Evolutionary conservation across 1,140 invertebrate genomes (phyloP), one percentile per base, ranked within the genome.

Genomic region (Pseudomyrmex cubaensis): DNA sequence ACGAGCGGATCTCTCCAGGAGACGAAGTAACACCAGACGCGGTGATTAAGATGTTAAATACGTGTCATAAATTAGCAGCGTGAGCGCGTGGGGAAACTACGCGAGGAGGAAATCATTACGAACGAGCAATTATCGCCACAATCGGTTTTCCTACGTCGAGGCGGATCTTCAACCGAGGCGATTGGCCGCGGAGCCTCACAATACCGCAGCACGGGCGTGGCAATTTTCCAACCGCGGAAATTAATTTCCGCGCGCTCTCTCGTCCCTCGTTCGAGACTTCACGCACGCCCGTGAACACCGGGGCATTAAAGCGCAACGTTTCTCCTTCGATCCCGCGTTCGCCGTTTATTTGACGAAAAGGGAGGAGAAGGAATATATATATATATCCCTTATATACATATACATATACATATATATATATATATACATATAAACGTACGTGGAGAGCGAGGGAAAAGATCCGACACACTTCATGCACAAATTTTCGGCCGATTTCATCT

Each of bases 221-320:
- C 63, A 69, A 84, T 84, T 83, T 83, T 83, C 69, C 48, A 72
- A 86, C 25, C 61, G 82, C 82, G 67, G 67, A 73, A 85, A 87
- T 87, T 78, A 86, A 87, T 87, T 87, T 84, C 80, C 85, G 62
- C 22, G 73, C 63, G 63, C 35, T 35, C 35, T n/a, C 66, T 57
- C 56, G 54, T 80, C 66, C 78, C 35, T 35, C 35, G 35, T 35
- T 35, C 35, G 35, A 35, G 57, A 82, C 70, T 82, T 72, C 17
- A 63, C 17, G 64, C 22, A 72, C 54, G 69, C 46, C 76, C 48
- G n/a, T 76, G 35, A 35, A 35, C 35, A 76, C 62, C 52, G 64
- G 66, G 44, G 44, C 44, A 57, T 70, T 80, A 72, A 80, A 80
- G 20, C 76, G 67, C 20, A 12, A 10, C 9, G 50, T 44, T 44